Conservation (phyloP, 1,140 invertebrate species). For the Sitodiplosis mosellana region DNA sequence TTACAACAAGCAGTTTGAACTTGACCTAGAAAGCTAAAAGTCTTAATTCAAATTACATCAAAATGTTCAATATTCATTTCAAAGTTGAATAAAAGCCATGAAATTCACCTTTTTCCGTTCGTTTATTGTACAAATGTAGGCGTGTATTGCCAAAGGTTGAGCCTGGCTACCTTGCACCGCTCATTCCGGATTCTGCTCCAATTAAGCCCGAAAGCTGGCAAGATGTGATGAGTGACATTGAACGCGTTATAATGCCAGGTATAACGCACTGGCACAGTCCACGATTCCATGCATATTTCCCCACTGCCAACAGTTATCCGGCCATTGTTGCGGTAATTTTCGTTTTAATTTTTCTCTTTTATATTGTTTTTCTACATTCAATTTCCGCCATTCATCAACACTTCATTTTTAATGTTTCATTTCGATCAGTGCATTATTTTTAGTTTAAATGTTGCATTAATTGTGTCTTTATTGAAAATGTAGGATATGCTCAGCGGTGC, state of each 20-base stretch:
- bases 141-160: conserved; percentile 61
- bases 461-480: too few relatives aligned
- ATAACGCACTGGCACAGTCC: conserved; percentile 97
- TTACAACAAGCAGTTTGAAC: too few relatives aligned
- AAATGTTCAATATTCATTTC: too few relatives aligned
- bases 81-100: too few relatives aligned
- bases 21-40: too few relatives aligned
- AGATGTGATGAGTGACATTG: conserved; percentile 76
- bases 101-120: too few relatives aligned
- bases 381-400: too few relatives aligned
- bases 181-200: conserved; percentile 70
- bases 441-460: too few relatives aligned
- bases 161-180: conserved; percentile 64
- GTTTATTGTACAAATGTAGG: too few relatives aligned
- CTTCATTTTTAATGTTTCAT: neutral
- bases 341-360: too few relatives aligned
- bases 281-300: conserved; percentile 95
- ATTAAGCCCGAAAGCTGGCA: conserved; percentile 69
- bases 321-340: conserved; percentile 43
- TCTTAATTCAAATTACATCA: too few relatives aligned
- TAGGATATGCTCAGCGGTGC: conserved; percentile 93
- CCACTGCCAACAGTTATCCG: conserved; percentile 90
- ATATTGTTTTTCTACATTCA: neutral
- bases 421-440: conserved; percentile 57
- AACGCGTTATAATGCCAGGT: conserved; percentile 91